Percentiles rank a stretch among this genome's conserved stretches.
Evolutionary conservation across 2,113 vertebrate genomes (phyloP).

Genomic region (Meles meles): DNA sequence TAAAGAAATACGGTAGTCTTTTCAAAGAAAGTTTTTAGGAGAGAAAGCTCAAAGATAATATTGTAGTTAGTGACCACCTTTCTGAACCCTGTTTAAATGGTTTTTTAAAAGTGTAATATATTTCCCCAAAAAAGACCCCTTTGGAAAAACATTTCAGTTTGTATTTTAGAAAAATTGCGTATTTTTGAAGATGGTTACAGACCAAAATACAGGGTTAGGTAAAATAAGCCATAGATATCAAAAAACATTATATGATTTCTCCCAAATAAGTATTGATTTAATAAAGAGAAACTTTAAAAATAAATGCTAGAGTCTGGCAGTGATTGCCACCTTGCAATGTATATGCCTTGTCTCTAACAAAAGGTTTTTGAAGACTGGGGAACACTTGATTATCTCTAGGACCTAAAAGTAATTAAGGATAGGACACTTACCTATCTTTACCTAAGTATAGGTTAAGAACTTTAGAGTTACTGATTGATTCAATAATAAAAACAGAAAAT

Average conservation of each 20-base stretch:
- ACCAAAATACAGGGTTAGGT: neutral
- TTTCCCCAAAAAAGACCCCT: neutral
- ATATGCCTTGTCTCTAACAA: neutral
- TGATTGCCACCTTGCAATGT: neutral
- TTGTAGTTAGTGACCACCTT: neutral
- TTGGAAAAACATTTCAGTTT: neutral
- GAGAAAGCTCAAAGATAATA: neutral
- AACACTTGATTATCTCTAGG: neutral
- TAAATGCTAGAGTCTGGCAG: neutral
- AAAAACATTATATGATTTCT: neutral
- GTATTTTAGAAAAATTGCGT: neutral
- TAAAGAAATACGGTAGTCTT: neutral
- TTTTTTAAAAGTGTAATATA: neutral
- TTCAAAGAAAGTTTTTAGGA: slow-evolving; percentile 27
- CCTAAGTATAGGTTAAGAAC: neutral
- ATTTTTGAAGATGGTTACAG: slow-evolving; percentile 1
- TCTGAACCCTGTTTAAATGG: neutral
- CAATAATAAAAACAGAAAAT: neutral
- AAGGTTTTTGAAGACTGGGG: neutral
- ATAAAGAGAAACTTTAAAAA: neutral
- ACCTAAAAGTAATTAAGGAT: neutral
- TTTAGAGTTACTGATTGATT: neutral
- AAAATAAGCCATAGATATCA: neutral
- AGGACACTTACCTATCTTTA: neutral
- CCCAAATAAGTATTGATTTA: neutral